These are phyloP conservation scores for Hymenopus coronatus DNA, from an alignment of 2,888 invertebrate species.

Conservation along the genomic window DNA sequence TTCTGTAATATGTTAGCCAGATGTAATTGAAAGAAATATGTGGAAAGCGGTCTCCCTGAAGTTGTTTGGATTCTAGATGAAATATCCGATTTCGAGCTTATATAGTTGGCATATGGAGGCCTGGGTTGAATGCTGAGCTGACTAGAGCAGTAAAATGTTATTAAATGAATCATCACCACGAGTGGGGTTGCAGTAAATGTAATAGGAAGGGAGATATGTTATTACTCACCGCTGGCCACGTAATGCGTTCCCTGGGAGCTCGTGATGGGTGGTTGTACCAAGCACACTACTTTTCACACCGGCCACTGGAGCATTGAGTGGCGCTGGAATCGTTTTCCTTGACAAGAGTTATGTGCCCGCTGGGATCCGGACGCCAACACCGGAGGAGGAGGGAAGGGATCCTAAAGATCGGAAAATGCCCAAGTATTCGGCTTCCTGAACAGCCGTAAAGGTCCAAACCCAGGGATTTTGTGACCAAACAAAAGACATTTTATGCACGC, in stretches of 20 bases:
- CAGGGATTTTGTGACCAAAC: not conserved
- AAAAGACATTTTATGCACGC: not conserved
- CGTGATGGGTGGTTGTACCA: conserved; percentile 16
- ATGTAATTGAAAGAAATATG: too few relatives aligned
- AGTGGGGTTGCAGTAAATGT: not conserved
- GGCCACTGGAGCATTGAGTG: conserved; percentile 30
- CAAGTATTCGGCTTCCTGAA: not conserved
- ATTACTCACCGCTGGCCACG: conserved; percentile 9
- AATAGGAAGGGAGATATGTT: conserved; percentile 1
- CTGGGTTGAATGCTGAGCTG: not conserved
- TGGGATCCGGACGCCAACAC: conserved; percentile 11
- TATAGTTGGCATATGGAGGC: too few relatives aligned
- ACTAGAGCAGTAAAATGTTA: not conserved
- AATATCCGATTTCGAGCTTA: too few relatives aligned
- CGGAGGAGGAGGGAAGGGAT: not conserved
- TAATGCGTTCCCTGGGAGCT: conserved; percentile 3
- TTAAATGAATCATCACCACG: not conserved
- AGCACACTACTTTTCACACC: conserved; percentile 29
- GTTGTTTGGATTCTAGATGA: too few relatives aligned
- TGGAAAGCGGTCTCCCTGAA: too few relatives aligned
- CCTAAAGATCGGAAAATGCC: conserved; percentile 24
- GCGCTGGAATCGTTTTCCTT: conserved; percentile 30
- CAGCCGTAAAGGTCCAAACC: not conserved
- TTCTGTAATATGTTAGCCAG: too few relatives aligned
- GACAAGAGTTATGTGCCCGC: conserved; percentile 30